A percentile compares a stretch with the other conserved stretches of the same genome.
phyloP scores from a whole-genome alignment of 2,888 invertebrate species.

The Drosophila meridiana region DNA sequence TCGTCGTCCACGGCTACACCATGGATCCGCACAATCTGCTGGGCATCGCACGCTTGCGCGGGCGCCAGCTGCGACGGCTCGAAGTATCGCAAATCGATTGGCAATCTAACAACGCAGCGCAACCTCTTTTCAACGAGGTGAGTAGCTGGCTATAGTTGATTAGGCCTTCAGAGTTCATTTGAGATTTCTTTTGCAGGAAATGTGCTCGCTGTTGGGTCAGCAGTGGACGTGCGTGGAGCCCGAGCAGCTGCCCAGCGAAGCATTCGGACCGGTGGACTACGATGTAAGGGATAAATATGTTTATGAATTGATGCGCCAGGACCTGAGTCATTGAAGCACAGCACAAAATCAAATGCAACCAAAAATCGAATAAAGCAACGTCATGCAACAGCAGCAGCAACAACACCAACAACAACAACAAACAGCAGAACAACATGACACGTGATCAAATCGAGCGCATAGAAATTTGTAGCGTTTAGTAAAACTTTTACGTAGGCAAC shows the following conservation, averaged over 20 bases:
- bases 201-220: constrained; percentile 82
- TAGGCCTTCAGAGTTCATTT: background rate
- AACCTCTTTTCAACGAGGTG: constrained; percentile 77
- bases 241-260: constrained; percentile 80
- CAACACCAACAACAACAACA: constrained; percentile 36
- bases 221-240: constrained; percentile 82
- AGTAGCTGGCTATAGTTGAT: constrained; percentile 22
- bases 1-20: constrained; percentile 86
- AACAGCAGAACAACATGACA: constrained; percentile 56
- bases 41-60: constrained; percentile 84
- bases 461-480: constrained; percentile 66
- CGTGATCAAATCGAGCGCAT: constrained; percentile 71
- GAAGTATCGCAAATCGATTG: constrained; percentile 84
- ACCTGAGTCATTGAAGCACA: constrained; percentile 74
- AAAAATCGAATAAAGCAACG: constrained; percentile 51
- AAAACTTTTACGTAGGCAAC: constrained; percentile 41
- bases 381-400: constrained; percentile 27
- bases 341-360: constrained; percentile 27
- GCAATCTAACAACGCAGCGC: constrained; percentile 49
- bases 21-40: constrained; percentile 84
- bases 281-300: constrained; percentile 84
- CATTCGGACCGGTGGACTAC: constrained; percentile 80
- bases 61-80: constrained; percentile 81
- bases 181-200: constrained; percentile 76
- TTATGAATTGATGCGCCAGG: constrained; percentile 83